A percentile compares a stretch with the other conserved stretches of the same genome.
Conservation (phyloP, 2,888 invertebrate genomes). For the Hydroisotoma schaefferi region DNA sequence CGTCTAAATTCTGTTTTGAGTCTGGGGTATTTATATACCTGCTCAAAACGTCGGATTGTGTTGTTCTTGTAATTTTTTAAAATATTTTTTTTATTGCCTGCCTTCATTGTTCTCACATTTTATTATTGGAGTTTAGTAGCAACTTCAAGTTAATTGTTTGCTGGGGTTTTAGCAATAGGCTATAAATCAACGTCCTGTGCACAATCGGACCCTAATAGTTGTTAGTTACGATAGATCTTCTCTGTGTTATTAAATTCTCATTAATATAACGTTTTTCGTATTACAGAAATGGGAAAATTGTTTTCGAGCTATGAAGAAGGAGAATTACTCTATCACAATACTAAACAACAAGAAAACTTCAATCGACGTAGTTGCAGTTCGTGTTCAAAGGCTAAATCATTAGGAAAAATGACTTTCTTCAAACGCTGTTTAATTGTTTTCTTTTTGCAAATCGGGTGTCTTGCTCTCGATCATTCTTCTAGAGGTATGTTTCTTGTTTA, state of each 20-base stretch:
- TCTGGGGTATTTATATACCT: too few species aligned
- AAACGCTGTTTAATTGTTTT: constrained; percentile 38
- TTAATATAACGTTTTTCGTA: too few species aligned
- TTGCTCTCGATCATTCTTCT: constrained; percentile 42
- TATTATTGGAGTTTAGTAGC: neutral
- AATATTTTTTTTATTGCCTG: too few species aligned
- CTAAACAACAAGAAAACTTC: neutral
- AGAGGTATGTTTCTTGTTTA: constrained; percentile 36
- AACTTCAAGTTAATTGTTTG: neutral
- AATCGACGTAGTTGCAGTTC: neutral
- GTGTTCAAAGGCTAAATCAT: neutral
- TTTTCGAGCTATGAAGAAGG: neutral
- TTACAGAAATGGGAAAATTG: constrained; percentile 1
- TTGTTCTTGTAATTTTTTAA: too few species aligned
- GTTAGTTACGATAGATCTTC: too few species aligned
- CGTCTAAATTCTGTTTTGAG: too few species aligned
- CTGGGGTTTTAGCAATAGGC: neutral
- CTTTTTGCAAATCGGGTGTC: constrained; percentile 42
- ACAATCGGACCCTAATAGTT: too few species aligned
- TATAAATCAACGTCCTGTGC: too few species aligned
- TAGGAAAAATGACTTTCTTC: constrained; percentile 35
- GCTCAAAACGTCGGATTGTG: too few species aligned
- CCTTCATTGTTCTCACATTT: too few species aligned
- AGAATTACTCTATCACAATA: neutral
- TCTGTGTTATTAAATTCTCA: too few species aligned